Percentiles rank a stretch among this genome's conserved stretches.
phyloP scores from a whole-genome alignment of 2,888 invertebrate genomes.

The Tromatobia lineatoria region DNA sequence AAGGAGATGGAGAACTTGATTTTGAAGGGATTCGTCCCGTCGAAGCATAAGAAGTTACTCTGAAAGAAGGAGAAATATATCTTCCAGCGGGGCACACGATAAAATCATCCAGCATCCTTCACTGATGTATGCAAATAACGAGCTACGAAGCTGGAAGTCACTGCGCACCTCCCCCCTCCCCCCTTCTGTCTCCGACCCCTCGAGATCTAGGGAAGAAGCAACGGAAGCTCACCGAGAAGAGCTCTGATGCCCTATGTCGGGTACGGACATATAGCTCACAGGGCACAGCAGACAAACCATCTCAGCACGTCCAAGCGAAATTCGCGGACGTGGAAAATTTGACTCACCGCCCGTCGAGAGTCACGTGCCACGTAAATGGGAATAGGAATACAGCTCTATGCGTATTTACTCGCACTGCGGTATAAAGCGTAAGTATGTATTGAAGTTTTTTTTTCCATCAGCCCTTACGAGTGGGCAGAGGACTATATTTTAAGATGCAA shows the following conservation, averaged over 20 bases:
- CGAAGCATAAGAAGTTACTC: slow-evolving; percentile 16
- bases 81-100: slow-evolving; percentile 37
- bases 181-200: slow-evolving; percentile 18
- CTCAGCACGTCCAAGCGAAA: slow-evolving; percentile 60
- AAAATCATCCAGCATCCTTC: slow-evolving; percentile 56
- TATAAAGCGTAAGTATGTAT: not conserved
- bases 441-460: slow-evolving; percentile 3
- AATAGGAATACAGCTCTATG: slow-evolving; percentile 60
- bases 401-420: slow-evolving; percentile 44
- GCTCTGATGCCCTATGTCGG: slow-evolving; percentile 25
- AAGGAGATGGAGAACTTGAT: slow-evolving; percentile 9
- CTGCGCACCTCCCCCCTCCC: not conserved
- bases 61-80: slow-evolving; percentile 1
- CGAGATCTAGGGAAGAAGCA: slow-evolving; percentile 32
- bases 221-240: slow-evolving; percentile 37
- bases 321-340: slow-evolving; percentile 67
- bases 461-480: slow-evolving; percentile 7
- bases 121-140: slow-evolving; percentile 65
- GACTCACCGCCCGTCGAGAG: slow-evolving; percentile 53
- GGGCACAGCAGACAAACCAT: slow-evolving; percentile 20
- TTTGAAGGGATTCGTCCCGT: not conserved
- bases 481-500: slow-evolving; percentile 30
- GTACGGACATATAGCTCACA: not conserved
- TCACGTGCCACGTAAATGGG: slow-evolving; percentile 63
- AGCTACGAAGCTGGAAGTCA: slow-evolving; percentile 52